phyloP scores from a whole-genome alignment of 1,140 invertebrate species.

The Diabrotica virgifera region DNA sequence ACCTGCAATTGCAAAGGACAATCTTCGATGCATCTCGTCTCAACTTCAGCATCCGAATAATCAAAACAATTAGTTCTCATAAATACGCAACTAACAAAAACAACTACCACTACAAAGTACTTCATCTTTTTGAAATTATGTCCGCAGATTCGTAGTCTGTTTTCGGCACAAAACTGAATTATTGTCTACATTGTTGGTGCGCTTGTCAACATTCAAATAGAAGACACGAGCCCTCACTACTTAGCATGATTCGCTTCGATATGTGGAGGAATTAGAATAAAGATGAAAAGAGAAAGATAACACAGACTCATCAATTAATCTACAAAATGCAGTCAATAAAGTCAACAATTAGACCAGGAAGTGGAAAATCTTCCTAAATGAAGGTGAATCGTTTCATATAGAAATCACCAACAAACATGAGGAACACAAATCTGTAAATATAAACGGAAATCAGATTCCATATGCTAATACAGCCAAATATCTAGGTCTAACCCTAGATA shows the following conservation, averaged over 20 bases:
- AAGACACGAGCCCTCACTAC: constrained; percentile 6
- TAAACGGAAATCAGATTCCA: no score
- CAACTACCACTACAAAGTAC: background rate
- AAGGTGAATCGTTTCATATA: no score
- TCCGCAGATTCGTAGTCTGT: background rate
- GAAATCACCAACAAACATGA: no score
- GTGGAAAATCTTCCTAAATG: no score
- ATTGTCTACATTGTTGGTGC: constrained; percentile 1
- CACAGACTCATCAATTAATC: no score
- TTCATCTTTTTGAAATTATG: constrained; percentile 4
- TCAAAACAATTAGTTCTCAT: constrained; percentile 10
- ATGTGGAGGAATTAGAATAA: background rate
- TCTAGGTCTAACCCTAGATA: no score
- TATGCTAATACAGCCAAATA: no score
- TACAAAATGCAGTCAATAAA: no score
- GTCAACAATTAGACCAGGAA: no score
- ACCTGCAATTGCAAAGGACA: constrained; percentile 6
- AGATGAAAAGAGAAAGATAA: no score
- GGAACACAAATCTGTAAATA: no score
- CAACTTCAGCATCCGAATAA: constrained; percentile 9
- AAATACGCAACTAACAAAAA: constrained; percentile 5
- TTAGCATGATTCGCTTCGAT: background rate
- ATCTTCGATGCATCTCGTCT: constrained; percentile 9
- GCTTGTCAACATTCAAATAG: constrained; percentile 4
- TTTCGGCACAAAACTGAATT: background rate